Evolutionary conservation across 1,140 invertebrate genomes (phyloP), one percentile per base, ranked within the genome.

Genomic region (Neomicropteryx cornuta): DNA sequence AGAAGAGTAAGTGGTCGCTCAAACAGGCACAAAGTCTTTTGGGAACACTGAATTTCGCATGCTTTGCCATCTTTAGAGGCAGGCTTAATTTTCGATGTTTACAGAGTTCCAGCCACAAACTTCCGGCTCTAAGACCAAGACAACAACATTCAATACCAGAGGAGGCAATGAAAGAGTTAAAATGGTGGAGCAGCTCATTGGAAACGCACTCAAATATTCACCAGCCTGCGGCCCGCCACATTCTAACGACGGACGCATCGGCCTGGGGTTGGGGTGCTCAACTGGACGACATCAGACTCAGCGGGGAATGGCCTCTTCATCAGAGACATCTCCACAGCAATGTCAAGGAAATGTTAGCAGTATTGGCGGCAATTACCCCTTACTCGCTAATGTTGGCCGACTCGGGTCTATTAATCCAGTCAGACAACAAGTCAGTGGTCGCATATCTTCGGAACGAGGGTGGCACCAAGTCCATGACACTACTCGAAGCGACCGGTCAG

Each of bases 11-110:
- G 3, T 39, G 38, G 38, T 33, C 29, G 16, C 33, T 29, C 29
- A 8, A 17, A 32, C 3, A n/a, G 18, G 38, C 29, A 10, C 32
- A 39, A 21, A 17, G 22, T n/a, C 17, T 39, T 3, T 13, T 27
- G 34, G 31, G 23, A 3, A 33, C n/a, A n/a, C 30, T 44, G 4
- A 57, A 68, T 1, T 62, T 60, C 43, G 61, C 63, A 56, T 37
- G 70, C 70, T 38, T 64, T 69, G 43, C 72, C 57, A 39, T 72
- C 70, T 49, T 47, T 64, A 36, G 66, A 67, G 18, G 70, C 70
- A 47, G 39, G 8, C 33, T 44, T 10, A 24, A 42, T 27, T 43
- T 22, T 24, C 17, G 39, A 18, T 17, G 21, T 13, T 28, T 49
- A 6, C 40, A 37, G 18, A 18, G 40, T 19, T 30, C 24, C 5